phyloP scores from a whole-genome alignment of 2,113 vertebrate genomes.

The Pedionomus torquatus region DNA sequence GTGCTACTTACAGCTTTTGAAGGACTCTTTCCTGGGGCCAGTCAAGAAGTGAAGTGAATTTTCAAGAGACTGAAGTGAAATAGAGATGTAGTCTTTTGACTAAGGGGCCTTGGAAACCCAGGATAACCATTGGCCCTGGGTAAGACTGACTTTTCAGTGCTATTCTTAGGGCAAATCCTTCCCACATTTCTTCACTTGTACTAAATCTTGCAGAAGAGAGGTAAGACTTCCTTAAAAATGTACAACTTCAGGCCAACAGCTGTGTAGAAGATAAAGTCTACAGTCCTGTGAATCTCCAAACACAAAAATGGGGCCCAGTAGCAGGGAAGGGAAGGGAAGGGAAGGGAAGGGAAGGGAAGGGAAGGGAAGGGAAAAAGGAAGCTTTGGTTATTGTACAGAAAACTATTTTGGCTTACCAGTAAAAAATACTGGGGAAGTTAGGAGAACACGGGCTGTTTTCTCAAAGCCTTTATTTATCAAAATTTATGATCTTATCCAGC shows the following conservation, averaged over 20 bases:
- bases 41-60: neutral
- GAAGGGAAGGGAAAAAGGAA: neutral
- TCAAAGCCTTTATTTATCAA: neutral
- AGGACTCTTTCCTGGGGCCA: neutral
- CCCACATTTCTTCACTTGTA: neutral
- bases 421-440: neutral
- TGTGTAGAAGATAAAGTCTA: neutral
- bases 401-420: neutral
- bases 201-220: neutral
- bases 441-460: neutral
- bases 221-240: neutral
- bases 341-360: neutral
- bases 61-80: neutral
- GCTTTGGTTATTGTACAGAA: neutral
- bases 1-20: neutral
- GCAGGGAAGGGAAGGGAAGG: neutral
- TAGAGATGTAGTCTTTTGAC: neutral
- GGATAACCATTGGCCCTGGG: neutral
- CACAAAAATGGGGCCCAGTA: accelerated
- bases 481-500: neutral
- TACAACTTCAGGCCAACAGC: neutral
- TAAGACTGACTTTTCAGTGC: neutral
- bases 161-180: neutral
- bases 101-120: neutral
- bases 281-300: neutral